Percentiles rank a stretch among this genome's conserved stretches.
Evolutionary conservation across 2,888 invertebrate species (phyloP).

Genomic region (Teleogryllus oceanicus): DNA sequence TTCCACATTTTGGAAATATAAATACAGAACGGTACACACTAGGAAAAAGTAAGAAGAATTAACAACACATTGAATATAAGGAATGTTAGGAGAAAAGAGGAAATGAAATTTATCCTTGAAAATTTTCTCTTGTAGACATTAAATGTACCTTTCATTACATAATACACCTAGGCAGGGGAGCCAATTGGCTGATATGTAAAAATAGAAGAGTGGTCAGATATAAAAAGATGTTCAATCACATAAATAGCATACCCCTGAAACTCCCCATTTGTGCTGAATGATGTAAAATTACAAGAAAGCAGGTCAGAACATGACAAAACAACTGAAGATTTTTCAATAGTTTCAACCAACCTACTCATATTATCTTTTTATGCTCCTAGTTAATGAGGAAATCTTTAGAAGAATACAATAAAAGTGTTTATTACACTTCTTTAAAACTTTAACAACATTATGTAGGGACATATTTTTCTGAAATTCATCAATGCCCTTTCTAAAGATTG

Average conservation of each 20-base stretch:
- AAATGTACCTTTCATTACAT: neutral
- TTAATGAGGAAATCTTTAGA: too few relatives aligned
- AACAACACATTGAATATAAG: neutral
- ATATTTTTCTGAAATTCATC: too few relatives aligned
- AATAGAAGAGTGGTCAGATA: neutral
- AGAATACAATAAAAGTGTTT: too few relatives aligned
- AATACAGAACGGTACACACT: neutral
- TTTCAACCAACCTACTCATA: too few relatives aligned
- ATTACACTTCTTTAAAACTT: too few relatives aligned
- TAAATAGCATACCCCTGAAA: neutral
- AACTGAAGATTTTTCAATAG: too few relatives aligned
- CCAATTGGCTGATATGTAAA: neutral
- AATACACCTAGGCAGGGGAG: neutral
- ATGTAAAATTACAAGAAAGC: too few relatives aligned
- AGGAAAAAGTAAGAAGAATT: neutral
- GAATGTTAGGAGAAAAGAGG: neutral
- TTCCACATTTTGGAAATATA: neutral
- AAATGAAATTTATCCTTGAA: neutral
- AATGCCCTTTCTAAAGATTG: too few relatives aligned
- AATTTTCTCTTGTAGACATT: neutral
- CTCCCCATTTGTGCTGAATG: neutral
- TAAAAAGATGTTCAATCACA: slow-evolving; percentile 5
- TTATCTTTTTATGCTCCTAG: too few relatives aligned
- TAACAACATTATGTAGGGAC: too few relatives aligned
- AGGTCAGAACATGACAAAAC: too few relatives aligned